Evolutionary conservation across 2,113 vertebrate species (phyloP).

Genomic region (Scophthalmus maximus): DNA sequence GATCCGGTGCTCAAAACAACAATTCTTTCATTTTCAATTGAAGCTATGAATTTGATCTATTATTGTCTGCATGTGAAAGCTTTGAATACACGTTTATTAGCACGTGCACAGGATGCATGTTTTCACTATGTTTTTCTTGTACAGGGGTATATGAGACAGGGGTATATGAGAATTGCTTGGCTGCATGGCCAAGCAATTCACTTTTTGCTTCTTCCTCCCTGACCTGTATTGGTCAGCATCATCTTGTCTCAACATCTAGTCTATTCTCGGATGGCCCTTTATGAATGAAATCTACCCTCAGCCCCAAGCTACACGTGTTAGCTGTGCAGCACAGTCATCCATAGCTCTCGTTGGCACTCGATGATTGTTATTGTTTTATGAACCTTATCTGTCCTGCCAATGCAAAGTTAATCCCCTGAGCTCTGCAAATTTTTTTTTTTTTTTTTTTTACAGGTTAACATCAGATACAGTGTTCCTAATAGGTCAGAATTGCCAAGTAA

Average conservation of each 20-base stretch:
- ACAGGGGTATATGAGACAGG: too few relatives aligned
- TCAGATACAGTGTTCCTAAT: slow-evolving; percentile 14
- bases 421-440: slow-evolving; percentile 11
- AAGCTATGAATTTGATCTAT: neutral
- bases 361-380: slow-evolving; percentile 25
- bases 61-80: neutral
- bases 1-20: slow-evolving; percentile 7
- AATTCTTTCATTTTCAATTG: neutral
- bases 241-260: neutral
- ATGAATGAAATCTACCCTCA: slow-evolving; percentile 43
- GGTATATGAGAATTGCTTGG: too few relatives aligned
- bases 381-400: slow-evolving; percentile 56
- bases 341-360: slow-evolving; percentile 15
- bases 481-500: slow-evolving; percentile 13
- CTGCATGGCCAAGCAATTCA: too few relatives aligned
- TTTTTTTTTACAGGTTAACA: slow-evolving; percentile 26
- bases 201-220: neutral
- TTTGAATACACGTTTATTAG: slow-evolving; percentile 4
- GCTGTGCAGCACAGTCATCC: slow-evolving; percentile 25
- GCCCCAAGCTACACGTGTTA: neutral
- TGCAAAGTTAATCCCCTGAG: slow-evolving; percentile 34
- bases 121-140: too few relatives aligned
- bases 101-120: neutral
- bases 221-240: neutral
- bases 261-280: slow-evolving; percentile 3